phyloP scores from a whole-genome alignment of 2,888 invertebrate genomes.

The Nephrotoma appendiculata region DNA sequence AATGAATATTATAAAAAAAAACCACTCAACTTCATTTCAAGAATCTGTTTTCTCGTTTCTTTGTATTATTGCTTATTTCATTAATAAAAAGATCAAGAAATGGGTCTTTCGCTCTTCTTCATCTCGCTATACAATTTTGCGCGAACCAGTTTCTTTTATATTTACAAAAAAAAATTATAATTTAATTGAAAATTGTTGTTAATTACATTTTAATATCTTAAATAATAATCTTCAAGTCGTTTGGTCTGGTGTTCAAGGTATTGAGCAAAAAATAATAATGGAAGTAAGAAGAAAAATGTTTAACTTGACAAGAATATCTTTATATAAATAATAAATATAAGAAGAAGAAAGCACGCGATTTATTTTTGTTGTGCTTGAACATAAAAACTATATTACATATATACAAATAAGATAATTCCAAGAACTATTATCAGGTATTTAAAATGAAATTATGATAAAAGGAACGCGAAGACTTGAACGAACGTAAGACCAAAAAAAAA shows the following conservation, averaged over 20 bases:
- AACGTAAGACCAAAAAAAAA: neutral
- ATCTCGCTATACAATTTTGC: neutral
- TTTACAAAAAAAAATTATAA: neutral
- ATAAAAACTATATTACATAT: neutral
- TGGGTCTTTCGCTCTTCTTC: neutral
- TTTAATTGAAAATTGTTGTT: neutral
- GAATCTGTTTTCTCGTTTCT: neutral
- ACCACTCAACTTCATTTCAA: neutral
- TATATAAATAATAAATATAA: neutral
- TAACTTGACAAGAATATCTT: neutral
- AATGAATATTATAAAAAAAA: neutral
- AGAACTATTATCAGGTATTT: neutral
- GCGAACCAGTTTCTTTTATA: neutral
- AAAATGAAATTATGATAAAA: neutral
- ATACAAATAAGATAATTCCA: neutral
- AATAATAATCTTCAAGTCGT: neutral
- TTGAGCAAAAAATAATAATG: neutral
- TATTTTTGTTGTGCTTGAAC: neutral
- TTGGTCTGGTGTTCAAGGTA: neutral
- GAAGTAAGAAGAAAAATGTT: neutral
- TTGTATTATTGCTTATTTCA: neutral
- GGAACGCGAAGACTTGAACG: neutral
- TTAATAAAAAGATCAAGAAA: neutral
- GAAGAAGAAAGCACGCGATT: neutral
- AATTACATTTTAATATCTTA: neutral